Evolutionary conservation across 2,888 invertebrate genomes (phyloP).

Genomic region (Poecilus cupreus): DNA sequence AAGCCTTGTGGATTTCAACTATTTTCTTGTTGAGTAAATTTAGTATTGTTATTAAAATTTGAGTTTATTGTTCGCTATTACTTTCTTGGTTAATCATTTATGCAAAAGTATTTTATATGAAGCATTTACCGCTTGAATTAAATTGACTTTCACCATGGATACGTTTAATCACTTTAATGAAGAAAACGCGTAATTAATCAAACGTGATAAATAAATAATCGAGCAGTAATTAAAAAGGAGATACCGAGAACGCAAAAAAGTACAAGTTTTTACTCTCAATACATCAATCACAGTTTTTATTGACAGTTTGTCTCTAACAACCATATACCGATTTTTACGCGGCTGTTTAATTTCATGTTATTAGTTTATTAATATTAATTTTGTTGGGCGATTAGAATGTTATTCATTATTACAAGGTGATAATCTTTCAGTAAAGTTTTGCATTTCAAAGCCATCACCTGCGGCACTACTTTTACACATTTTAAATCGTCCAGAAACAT

Average conservation of each 20-base stretch:
- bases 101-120: slow-evolving; percentile 33
- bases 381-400: slow-evolving; percentile 23
- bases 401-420: slow-evolving; percentile 24
- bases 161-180: slow-evolving; percentile 45
- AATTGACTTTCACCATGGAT: slow-evolving; percentile 39
- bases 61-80: slow-evolving; percentile 36
- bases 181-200: slow-evolving; percentile 52
- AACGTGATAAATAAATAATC: slow-evolving; percentile 46
- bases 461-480: too few relatives aligned
- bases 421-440: not conserved
- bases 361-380: slow-evolving; percentile 42
- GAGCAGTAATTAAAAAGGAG: slow-evolving; percentile 44
- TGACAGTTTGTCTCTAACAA: slow-evolving; percentile 32
- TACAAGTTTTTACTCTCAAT: not conserved
- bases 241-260: slow-evolving; percentile 35
- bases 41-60: slow-evolving; percentile 37
- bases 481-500: too few relatives aligned
- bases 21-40: slow-evolving; percentile 43
- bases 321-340: slow-evolving; percentile 9
- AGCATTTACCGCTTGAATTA: slow-evolving; percentile 21
- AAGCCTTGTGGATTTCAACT: slow-evolving; percentile 24
- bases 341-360: slow-evolving; percentile 30
- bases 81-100: slow-evolving; percentile 45
- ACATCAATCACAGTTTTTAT: slow-evolving; percentile 40
- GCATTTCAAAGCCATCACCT: not conserved